These are phyloP conservation scores for Platichthys stellatus DNA, from an alignment of 2,113 vertebrate genomes.

Conservation along the genomic window DNA sequence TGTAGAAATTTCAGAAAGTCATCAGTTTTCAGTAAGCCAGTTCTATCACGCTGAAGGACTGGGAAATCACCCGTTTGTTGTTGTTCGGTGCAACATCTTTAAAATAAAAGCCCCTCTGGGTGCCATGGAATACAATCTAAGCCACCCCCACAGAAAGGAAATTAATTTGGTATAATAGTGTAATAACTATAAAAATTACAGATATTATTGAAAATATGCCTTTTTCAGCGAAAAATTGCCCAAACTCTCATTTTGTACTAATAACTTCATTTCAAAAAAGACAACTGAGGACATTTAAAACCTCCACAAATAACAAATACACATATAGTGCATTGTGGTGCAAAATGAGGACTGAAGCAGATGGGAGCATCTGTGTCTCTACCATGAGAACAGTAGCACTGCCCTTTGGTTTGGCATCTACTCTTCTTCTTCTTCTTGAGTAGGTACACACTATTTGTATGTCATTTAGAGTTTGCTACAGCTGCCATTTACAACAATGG, in stretches of 20 bases:
- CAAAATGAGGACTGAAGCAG: background rate
- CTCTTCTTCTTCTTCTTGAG: background rate
- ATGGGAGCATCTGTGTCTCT: background rate
- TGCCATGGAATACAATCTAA: constrained; percentile 2
- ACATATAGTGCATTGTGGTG: background rate
- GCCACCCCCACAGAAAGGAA: constrained; percentile 1
- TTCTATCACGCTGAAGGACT: background rate
- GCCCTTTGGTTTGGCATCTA: constrained; percentile 8
- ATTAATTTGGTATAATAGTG: background rate
- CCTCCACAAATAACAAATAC: background rate
- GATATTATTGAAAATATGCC: background rate
- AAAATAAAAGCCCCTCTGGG: background rate
- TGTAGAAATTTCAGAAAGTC: no score
- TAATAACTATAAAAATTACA: background rate
- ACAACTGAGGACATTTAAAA: background rate
- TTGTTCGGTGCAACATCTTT: background rate
- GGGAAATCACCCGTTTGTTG: background rate
- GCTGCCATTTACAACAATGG: background rate
- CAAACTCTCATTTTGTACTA: background rate
- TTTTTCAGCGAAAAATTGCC: background rate
- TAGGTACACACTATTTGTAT: background rate
- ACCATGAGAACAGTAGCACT: background rate
- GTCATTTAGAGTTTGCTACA: background rate
- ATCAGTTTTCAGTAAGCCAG: no score
- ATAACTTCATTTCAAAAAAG: background rate